Conservation (phyloP, 2,113 vertebrate genomes). For the Prionailurus viverrinus region DNA sequence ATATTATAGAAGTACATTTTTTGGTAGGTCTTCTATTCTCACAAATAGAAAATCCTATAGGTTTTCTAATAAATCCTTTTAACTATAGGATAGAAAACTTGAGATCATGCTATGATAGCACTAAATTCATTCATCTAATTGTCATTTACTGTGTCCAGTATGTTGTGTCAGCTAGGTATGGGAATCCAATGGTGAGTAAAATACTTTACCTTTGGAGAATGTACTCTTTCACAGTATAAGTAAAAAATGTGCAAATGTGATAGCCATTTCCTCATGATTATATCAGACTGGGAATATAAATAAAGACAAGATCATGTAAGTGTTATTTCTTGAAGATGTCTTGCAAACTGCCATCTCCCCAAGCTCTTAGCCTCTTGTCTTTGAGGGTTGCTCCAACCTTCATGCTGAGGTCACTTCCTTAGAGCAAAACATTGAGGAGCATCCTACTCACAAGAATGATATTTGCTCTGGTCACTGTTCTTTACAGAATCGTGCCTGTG, state of each 20-base stretch:
- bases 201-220: background rate
- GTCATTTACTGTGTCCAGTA: background rate
- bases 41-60: background rate
- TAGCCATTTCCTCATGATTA: too few relatives aligned
- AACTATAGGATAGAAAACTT: background rate
- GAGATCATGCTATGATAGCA: background rate
- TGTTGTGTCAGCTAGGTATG: background rate
- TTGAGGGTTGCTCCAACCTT: background rate
- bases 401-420: background rate
- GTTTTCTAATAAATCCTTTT: background rate
- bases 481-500: background rate
- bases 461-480: background rate
- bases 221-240: background rate
- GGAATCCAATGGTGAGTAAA: background rate
- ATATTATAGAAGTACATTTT: conserved; percentile 12
- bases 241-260: background rate
- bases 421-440: background rate
- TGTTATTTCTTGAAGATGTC: background rate
- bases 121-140: background rate
- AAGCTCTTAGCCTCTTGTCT: background rate
- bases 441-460: background rate
- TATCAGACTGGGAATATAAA: background rate
- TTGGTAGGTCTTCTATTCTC: conserved; percentile 24
- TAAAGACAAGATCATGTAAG: background rate
- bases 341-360: background rate